phyloP scores from a whole-genome alignment of 2,888 invertebrate genomes.

The Drosophila kanekoi region DNA sequence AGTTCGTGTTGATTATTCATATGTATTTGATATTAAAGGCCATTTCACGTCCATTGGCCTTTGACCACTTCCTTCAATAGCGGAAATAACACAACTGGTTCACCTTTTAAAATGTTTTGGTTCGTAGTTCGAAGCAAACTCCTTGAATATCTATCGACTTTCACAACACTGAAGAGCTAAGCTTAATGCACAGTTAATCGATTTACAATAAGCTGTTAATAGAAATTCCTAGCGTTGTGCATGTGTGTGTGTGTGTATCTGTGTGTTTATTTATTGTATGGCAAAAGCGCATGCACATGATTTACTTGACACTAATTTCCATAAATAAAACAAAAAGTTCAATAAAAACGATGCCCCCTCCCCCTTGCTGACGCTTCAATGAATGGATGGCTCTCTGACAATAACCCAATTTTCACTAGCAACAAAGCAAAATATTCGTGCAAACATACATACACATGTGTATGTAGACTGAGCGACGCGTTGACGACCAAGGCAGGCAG shows the following conservation, averaged over 20 bases:
- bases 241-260: neutral
- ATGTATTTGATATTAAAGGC: conserved; percentile 50
- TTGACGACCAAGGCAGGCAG: conserved; percentile 61
- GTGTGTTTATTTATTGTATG: conserved; percentile 24
- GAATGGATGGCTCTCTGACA: conserved; percentile 60
- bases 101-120: conserved; percentile 40
- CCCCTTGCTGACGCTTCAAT: conserved; percentile 32
- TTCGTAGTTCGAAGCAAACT: neutral
- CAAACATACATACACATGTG: neutral
- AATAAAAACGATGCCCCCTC: conserved; percentile 52
- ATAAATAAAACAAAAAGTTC: conserved; percentile 73
- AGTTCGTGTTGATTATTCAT: conserved; percentile 38
- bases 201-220: conserved; percentile 51
- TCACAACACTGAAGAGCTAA: conserved; percentile 39
- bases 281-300: conserved; percentile 69
- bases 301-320: conserved; percentile 82
- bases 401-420: conserved; percentile 78
- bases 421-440: conserved; percentile 50
- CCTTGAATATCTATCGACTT: conserved; percentile 52
- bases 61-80: conserved; percentile 62
- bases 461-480: conserved; percentile 13
- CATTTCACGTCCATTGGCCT: conserved; percentile 74
- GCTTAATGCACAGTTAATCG: conserved; percentile 36
- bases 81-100: conserved; percentile 57
- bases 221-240: conserved; percentile 44